Conservation (phyloP, 2,888 invertebrate species). For the Abrostola triplasia region DNA sequence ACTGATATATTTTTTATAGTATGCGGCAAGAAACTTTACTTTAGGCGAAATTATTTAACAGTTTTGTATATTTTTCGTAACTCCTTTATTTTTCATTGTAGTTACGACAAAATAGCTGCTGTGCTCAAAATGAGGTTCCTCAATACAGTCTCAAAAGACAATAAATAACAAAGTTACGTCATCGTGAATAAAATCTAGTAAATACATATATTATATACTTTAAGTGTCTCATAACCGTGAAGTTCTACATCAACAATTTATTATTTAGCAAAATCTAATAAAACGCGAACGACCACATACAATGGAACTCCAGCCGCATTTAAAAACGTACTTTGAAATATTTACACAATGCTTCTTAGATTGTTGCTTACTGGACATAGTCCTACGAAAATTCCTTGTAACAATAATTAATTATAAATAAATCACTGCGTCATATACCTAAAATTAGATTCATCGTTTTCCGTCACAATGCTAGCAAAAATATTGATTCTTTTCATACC, state of each 20-base stretch:
- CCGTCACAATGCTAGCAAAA: slow-evolving; percentile 62
- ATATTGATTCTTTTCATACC: slow-evolving; percentile 61
- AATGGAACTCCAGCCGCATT: slow-evolving; percentile 16
- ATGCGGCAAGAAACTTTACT: slow-evolving; percentile 32
- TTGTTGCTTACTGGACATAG: slow-evolving; percentile 29
- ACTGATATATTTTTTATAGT: slow-evolving; percentile 11
- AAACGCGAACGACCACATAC: slow-evolving; percentile 17
- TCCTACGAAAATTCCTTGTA: slow-evolving; percentile 40
- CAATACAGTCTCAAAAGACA: slow-evolving; percentile 10
- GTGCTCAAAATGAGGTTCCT: slow-evolving; percentile 11
- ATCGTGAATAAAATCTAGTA: not conserved
- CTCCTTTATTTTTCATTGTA: too few relatives aligned
- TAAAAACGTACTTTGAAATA: slow-evolving; percentile 34
- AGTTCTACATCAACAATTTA: slow-evolving; percentile 25
- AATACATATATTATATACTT: not conserved
- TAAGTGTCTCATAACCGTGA: slow-evolving; percentile 39
- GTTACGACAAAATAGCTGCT: slow-evolving; percentile 2
- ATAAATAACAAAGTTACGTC: slow-evolving; percentile 16
- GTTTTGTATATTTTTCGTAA: too few relatives aligned
- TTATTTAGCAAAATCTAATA: slow-evolving; percentile 24
- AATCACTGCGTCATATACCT: slow-evolving; percentile 51
- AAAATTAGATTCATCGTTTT: slow-evolving; percentile 53
- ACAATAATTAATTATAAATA: slow-evolving; percentile 52
- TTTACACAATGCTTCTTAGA: slow-evolving; percentile 42
- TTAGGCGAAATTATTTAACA: slow-evolving; percentile 15